phyloP scores from a whole-genome alignment of 2,113 vertebrate species.

The Scalopus aquaticus region DNA sequence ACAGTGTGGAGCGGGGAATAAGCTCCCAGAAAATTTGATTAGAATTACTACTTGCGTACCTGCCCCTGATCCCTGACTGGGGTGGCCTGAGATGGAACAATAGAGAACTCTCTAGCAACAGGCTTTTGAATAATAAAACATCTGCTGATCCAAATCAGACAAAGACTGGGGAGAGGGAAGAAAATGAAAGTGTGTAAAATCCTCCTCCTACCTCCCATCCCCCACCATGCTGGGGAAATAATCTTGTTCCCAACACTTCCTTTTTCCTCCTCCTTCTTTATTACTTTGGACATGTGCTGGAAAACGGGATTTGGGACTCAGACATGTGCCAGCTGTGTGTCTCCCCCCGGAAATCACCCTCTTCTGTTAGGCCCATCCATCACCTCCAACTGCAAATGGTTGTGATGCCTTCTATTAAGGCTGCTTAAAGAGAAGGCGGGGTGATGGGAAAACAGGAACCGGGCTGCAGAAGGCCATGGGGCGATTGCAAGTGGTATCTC shows the following conservation, averaged over 20 bases:
- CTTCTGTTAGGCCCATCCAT: conserved; percentile 31
- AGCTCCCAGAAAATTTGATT: not conserved
- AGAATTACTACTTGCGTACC: accelerated
- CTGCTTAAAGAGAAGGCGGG: not conserved
- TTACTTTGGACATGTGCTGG: not conserved
- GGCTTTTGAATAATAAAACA: conserved; percentile 53
- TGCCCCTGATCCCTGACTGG: not conserved
- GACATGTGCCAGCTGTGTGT: conserved; percentile 59
- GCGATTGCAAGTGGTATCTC: not conserved
- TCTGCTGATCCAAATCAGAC: not conserved
- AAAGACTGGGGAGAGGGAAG: not conserved
- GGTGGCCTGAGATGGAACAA: not conserved
- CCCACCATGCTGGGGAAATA: not conserved
- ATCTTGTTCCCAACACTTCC: not conserved
- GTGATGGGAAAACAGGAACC: not conserved
- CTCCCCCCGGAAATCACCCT: conserved; percentile 53
- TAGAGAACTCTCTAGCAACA: not conserved
- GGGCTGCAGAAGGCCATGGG: not conserved
- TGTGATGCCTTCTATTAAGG: not conserved
- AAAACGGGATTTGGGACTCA: conserved; percentile 37
- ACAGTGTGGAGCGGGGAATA: not conserved
- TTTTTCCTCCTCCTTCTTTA: not conserved
- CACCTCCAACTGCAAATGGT: conserved; percentile 25
- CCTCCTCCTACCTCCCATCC: not conserved
- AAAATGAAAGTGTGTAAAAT: accelerated